Percentiles rank a stretch among this genome's conserved stretches.
Evolutionary conservation across 2,113 vertebrate species (phyloP).

Genomic region (Malurus melanocephalus): DNA sequence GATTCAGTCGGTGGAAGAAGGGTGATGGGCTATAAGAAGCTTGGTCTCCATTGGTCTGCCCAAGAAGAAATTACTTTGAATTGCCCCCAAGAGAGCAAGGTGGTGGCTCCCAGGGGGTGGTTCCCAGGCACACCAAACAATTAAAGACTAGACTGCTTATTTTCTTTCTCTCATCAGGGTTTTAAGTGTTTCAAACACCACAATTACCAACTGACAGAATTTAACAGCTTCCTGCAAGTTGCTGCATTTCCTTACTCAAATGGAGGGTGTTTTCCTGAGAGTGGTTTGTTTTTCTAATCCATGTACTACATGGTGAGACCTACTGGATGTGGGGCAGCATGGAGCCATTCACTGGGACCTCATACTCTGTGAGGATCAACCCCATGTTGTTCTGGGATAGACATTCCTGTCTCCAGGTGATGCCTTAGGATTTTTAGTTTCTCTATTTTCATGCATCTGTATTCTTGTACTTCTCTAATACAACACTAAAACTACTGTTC

Average conservation of each 20-base stretch:
- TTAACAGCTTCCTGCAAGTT: background rate
- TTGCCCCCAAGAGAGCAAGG: background rate
- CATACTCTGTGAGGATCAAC: background rate
- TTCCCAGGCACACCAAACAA: background rate
- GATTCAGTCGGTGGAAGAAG: background rate
- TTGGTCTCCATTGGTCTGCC: background rate
- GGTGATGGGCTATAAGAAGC: background rate
- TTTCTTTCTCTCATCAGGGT: background rate
- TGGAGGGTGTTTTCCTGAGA: background rate
- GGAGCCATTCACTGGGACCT: background rate
- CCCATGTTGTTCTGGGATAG: background rate
- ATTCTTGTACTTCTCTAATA: too few species aligned
- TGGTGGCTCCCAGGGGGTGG: background rate
- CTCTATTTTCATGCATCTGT: too few species aligned
- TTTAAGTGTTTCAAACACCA: background rate
- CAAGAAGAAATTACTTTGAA: background rate
- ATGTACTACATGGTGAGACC: background rate
- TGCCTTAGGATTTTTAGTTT: too few species aligned
- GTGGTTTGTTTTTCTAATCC: background rate
- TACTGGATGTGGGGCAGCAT: background rate
- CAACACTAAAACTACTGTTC: too few species aligned
- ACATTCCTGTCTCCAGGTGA: accelerated
- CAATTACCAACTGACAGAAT: background rate
- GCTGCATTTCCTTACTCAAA: background rate
- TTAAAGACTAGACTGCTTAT: background rate